Evolutionary conservation across 2,113 vertebrate genomes (phyloP).

Genomic region (Odontophorus gujanensis): DNA sequence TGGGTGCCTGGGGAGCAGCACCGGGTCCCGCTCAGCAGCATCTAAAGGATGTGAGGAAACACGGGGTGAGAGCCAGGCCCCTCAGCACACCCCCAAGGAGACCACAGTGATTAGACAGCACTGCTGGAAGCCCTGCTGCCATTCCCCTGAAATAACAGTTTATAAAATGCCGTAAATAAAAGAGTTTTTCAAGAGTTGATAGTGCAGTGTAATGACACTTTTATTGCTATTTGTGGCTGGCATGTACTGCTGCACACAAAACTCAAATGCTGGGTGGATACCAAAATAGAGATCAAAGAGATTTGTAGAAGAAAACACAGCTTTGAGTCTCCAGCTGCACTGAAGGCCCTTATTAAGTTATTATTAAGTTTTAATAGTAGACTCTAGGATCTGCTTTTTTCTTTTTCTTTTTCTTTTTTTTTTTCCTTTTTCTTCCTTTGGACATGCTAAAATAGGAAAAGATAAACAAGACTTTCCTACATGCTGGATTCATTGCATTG

Average conservation of each 20-base stretch:
- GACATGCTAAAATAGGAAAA: not conserved
- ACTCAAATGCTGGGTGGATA: not conserved
- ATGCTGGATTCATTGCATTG: not conserved
- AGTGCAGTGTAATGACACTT: not conserved
- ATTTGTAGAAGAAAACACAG: not conserved
- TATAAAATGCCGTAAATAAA: not conserved
- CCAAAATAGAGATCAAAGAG: not conserved
- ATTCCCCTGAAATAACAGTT: not conserved
- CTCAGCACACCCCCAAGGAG: not conserved
- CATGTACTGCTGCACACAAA: not conserved
- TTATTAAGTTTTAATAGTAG: not conserved
- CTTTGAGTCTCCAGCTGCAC: not conserved
- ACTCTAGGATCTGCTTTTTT: not conserved
- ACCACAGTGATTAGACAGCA: fast-evolving
- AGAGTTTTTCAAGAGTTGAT: not conserved
- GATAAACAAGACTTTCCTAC: not conserved
- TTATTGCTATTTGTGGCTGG: not conserved
- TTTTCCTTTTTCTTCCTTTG: not conserved
- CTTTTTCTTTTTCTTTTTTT: not conserved
- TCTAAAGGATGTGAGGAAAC: not conserved
- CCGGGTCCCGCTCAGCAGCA: no score
- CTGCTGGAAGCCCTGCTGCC: not conserved
- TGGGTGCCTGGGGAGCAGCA: not conserved
- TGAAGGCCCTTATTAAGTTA: not conserved
- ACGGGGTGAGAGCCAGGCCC: not conserved